Evolutionary conservation across 1,140 invertebrate species (phyloP).

Genomic region (Stegodyphus dumicola): DNA sequence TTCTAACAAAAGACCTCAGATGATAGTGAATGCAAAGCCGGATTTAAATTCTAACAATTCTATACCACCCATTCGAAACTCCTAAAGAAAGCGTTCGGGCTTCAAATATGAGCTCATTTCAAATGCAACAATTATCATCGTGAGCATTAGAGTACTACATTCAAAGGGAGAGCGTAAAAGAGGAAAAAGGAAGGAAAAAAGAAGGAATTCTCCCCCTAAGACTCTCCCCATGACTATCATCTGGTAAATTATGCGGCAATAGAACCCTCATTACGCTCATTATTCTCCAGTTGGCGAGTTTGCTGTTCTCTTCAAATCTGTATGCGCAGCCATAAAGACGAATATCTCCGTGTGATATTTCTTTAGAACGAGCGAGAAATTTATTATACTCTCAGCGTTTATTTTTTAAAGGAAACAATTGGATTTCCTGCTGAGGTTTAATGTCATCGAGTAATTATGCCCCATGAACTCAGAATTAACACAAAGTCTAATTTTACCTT

Average conservation of each 20-base stretch:
- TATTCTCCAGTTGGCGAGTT: slow-evolving; percentile 29
- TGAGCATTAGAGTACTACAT: neutral
- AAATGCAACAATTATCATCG: slow-evolving; percentile 26
- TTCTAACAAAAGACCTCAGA: no score
- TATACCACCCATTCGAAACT: no score
- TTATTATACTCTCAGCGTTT: no score
- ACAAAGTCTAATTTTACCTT: no score
- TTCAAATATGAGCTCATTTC: slow-evolving; percentile 11
- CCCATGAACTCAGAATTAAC: no score
- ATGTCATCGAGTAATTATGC: no score
- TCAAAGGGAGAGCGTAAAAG: slow-evolving; percentile 8
- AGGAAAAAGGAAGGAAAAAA: neutral
- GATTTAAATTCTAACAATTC: no score
- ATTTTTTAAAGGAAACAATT: no score
- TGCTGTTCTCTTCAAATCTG: neutral
- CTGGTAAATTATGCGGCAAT: slow-evolving; percentile 28
- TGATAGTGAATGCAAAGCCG: no score
- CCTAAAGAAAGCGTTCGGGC: neutral
- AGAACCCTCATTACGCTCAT: slow-evolving; percentile 26
- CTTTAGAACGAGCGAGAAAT: neutral
- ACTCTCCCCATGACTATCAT: neutral
- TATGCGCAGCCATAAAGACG: neutral
- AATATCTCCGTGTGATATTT: neutral
- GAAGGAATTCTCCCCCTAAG: neutral
- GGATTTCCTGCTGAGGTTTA: no score